phyloP scores from a whole-genome alignment of 2,888 invertebrate species.

The Teinopalpus imperialis region DNA sequence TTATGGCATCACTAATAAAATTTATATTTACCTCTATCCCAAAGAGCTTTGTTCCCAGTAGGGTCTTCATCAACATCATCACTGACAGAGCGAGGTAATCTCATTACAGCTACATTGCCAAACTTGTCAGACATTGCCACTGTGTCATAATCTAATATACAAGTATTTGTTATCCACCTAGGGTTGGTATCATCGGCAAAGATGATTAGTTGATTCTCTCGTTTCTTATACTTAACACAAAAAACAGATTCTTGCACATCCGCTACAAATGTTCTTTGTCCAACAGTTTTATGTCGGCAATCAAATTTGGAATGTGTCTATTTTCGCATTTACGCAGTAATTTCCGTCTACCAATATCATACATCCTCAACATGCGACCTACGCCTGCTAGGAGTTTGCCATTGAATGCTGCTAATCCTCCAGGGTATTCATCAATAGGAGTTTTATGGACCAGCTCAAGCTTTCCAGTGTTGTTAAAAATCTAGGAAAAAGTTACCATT shows the following conservation, averaged over 20 bases:
- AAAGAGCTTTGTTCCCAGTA: constrained; percentile 98
- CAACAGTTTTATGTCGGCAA: constrained; percentile 97
- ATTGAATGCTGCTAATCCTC: constrained; percentile 94
- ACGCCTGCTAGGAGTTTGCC: constrained; percentile 96
- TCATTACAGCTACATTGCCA: constrained; percentile 95
- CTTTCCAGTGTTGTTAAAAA: constrained; percentile 89
- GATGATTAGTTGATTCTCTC: constrained; percentile 98
- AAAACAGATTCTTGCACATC: constrained; percentile 99
- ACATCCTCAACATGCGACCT: constrained; percentile 94
- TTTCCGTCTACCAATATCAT: constrained; percentile 96
- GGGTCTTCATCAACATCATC: constrained; percentile 99
- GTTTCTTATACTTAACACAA: constrained; percentile 95
- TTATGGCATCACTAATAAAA: no score
- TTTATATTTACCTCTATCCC: constrained; percentile 93
- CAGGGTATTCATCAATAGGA: constrained; percentile 94
- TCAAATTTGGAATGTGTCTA: constrained; percentile 96
- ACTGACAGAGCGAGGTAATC: constrained; percentile 93
- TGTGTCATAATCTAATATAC: constrained; percentile 97
- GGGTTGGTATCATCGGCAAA: constrained; percentile 99
- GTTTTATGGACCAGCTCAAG: constrained; percentile 97
- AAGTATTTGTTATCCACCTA: constrained; percentile 95
- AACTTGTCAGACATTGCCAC: constrained; percentile 98
- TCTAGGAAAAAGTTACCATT: constrained; percentile 48
- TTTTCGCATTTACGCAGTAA: constrained; percentile 98
- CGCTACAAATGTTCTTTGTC: constrained; percentile 95